A percentile compares a stretch with the other conserved stretches of the same genome.
phyloP scores from a whole-genome alignment of 2,888 invertebrate genomes.

The Drosophila kuntzei region DNA sequence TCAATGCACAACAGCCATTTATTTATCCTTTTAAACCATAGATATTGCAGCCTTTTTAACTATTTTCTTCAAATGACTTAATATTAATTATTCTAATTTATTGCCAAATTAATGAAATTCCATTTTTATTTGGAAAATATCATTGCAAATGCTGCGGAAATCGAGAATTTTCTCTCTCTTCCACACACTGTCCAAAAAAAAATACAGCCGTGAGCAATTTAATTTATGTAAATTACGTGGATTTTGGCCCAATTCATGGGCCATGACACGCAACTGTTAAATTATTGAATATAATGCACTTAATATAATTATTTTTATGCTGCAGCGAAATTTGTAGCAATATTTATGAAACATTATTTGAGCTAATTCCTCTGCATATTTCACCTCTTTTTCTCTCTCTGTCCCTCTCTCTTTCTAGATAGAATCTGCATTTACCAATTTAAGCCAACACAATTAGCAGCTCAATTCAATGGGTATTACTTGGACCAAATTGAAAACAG shows the following conservation, averaged over 20 bases:
- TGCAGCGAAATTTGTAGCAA: constrained; percentile 16
- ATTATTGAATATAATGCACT: constrained; percentile 64
- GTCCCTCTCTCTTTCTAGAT: neutral
- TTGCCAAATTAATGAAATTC: constrained; percentile 8
- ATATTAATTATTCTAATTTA: constrained; percentile 1
- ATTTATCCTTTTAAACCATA: no score
- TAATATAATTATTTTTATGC: constrained; percentile 62
- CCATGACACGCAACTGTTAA: constrained; percentile 45
- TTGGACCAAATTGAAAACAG: constrained; percentile 53
- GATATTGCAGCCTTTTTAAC: neutral
- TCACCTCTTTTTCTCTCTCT: neutral
- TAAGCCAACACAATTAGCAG: constrained; percentile 44
- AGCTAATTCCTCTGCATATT: constrained; percentile 6
- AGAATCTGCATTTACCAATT: constrained; percentile 28
- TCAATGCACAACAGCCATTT: no score
- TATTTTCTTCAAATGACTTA: neutral
- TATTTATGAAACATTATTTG: constrained; percentile 38
- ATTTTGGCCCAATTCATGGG: constrained; percentile 18
- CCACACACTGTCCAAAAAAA: no score
- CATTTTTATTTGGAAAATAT: constrained; percentile 1
- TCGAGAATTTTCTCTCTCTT: neutral
- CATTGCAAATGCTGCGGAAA: constrained; percentile 7
- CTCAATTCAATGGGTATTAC: constrained; percentile 46
- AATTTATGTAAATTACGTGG: constrained; percentile 59
- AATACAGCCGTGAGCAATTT: constrained; percentile 3